Conservation (phyloP, 1,140 invertebrate species). For the Bombus superbus region DNA sequence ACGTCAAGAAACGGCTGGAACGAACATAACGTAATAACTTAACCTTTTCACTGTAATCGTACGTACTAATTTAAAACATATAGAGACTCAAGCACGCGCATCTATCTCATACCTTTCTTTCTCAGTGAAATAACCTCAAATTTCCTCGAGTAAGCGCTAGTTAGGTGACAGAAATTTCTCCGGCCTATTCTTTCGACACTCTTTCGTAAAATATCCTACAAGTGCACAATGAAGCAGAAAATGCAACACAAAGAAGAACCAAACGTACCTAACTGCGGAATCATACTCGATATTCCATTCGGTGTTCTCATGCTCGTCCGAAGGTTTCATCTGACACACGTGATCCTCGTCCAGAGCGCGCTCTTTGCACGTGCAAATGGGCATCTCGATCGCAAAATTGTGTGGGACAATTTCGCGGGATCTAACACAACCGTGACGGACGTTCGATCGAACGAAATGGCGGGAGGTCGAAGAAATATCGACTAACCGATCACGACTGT, state of each 20-base stretch:
- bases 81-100: not conserved
- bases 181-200: too few relatives aligned
- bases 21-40: too few relatives aligned
- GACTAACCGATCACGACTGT: not conserved
- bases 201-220: too few relatives aligned
- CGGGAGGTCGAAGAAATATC: not conserved
- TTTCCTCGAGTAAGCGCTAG: too few relatives aligned
- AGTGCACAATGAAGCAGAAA: not conserved
- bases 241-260: not conserved
- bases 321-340: conserved; percentile 61
- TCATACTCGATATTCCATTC: conserved; percentile 15
- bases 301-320: not conserved
- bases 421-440: too few relatives aligned
- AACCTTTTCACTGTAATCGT: too few relatives aligned
- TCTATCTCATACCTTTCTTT: not conserved
- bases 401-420: too few relatives aligned
- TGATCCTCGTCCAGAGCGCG: conserved; percentile 48
- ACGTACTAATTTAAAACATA: not conserved
- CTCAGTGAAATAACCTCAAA: not conserved
- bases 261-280: conserved; percentile 54
- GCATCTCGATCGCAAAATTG: conserved; percentile 38
- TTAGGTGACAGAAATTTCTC: too few relatives aligned
- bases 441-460: not conserved
- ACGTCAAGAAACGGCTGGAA: too few relatives aligned
- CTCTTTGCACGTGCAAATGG: conserved; percentile 55